phyloP scores from a whole-genome alignment of 1,140 invertebrate genomes.

The Saccostrea echinata region DNA sequence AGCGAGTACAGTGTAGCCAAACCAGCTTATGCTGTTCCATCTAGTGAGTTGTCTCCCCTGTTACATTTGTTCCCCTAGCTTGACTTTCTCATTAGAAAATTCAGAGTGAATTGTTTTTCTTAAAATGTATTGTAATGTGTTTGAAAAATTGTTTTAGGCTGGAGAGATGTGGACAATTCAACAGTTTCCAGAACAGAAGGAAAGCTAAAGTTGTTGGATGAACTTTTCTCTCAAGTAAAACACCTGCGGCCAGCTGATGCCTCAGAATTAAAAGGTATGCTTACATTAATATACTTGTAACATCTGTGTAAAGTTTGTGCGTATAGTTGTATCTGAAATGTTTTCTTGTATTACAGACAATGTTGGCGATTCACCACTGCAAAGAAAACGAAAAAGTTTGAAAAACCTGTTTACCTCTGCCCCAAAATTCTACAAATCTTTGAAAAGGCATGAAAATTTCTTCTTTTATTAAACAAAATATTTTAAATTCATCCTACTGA shows the following conservation, averaged over 20 bases:
- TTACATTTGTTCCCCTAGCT: not conserved
- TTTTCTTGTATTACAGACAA: conserved; percentile 51
- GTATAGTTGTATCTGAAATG: not conserved
- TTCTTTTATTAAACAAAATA: not conserved
- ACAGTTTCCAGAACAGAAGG: conserved; percentile 86
- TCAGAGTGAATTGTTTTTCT: not conserved
- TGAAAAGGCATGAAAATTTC: conserved; percentile 85
- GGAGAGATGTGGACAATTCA: conserved; percentile 84
- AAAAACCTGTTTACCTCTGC: conserved; percentile 96
- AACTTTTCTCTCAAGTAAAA: conserved; percentile 84
- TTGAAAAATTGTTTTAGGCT: conserved; percentile 74
- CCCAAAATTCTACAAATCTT: conserved; percentile 96
- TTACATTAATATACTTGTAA: not conserved
- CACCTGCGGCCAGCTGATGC: conserved; percentile 77
- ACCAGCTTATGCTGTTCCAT: conserved; percentile 91
- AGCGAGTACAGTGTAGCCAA: conserved; percentile 88
- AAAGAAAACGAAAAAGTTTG: conserved; percentile 89
- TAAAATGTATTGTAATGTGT: not conserved
- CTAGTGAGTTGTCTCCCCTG: conserved; percentile 84
- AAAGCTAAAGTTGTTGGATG: conserved; percentile 87
- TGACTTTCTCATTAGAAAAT: not conserved
- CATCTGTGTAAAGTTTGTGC: not conserved
- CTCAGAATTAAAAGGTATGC: conserved; percentile 78
- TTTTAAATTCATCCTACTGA: not conserved
- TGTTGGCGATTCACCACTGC: conserved; percentile 74